phyloP scores from a whole-genome alignment of 2,888 invertebrate genomes.

The Sphaerophoria taeniata region DNA sequence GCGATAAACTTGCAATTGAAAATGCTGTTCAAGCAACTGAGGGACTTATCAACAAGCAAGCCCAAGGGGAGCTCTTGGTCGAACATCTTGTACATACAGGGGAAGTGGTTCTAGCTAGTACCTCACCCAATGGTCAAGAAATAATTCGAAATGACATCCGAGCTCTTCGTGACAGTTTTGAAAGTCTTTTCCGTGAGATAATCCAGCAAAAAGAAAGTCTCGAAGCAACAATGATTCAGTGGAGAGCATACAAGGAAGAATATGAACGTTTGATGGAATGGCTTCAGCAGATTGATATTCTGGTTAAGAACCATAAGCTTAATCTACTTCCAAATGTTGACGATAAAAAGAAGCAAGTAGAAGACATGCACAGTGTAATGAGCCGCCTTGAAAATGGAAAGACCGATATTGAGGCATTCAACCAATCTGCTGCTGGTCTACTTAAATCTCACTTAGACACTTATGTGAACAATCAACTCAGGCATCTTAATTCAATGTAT shows the following conservation, averaged over 20 bases:
- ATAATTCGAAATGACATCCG: conserved; percentile 93
- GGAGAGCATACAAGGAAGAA: conserved; percentile 96
- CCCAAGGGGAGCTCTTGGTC: conserved; percentile 93
- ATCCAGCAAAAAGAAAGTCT: conserved; percentile 92
- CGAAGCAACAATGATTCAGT: conserved; percentile 91
- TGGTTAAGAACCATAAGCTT: conserved; percentile 95
- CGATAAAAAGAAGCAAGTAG: conserved; percentile 93
- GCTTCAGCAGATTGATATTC: conserved; percentile 95
- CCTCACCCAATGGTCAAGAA: conserved; percentile 91
- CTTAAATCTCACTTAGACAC: conserved; percentile 93
- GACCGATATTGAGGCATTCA: conserved; percentile 92
- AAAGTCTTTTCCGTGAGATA: conserved; percentile 92
- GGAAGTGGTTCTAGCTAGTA: conserved; percentile 92
- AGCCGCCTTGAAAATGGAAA: conserved; percentile 90
- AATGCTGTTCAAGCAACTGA: conserved; percentile 94
- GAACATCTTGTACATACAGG: conserved; percentile 95
- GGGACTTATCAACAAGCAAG: conserved; percentile 93
- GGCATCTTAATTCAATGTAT: conserved; percentile 93
- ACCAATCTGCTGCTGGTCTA: conserved; percentile 89
- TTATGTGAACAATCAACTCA: conserved; percentile 93
- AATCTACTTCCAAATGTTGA: conserved; percentile 90
- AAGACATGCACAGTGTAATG: conserved; percentile 90
- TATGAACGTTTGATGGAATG: conserved; percentile 95
- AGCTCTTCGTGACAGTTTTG: conserved; percentile 92
- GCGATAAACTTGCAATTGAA: conserved; percentile 94